These are phyloP conservation scores for Xenopus laevis DNA, from an alignment of 2,113 vertebrate species.

Conservation along the genomic window DNA sequence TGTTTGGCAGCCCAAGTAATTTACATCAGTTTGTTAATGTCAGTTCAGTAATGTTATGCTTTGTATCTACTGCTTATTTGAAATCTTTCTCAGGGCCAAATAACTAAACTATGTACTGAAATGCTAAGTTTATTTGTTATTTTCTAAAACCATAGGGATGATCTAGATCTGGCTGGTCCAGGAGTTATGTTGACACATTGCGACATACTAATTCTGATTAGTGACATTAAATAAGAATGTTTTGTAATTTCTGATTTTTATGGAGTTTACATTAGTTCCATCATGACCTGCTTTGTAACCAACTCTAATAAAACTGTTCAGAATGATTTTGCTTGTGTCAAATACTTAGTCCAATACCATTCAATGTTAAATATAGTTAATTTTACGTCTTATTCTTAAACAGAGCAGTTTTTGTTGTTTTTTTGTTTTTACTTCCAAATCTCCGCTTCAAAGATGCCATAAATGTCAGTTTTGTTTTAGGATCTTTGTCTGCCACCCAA, in stretches of 20 bases:
- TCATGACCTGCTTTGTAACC: constrained; percentile 34
- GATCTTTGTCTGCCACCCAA: too few species aligned
- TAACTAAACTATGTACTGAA: constrained; percentile 16
- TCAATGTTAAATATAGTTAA: too few species aligned
- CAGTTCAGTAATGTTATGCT: constrained; percentile 15
- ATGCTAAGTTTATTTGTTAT: not conserved
- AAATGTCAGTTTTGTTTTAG: too few species aligned
- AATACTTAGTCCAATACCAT: constrained; percentile 24
- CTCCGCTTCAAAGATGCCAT: too few species aligned
- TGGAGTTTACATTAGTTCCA: constrained; percentile 1
- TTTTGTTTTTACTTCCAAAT: too few species aligned
- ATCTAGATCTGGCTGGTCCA: constrained; percentile 29
- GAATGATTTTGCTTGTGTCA: constrained; percentile 40
- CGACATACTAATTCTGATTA: not conserved
- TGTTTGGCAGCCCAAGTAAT: not conserved
- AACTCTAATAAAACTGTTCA: constrained; percentile 38
- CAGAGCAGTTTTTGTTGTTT: too few species aligned
- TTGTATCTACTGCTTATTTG: constrained; percentile 4
- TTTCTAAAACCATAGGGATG: not conserved
- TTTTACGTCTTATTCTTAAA: too few species aligned
- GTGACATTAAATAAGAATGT: constrained; percentile 17
- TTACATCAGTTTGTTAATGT: constrained; percentile 15
- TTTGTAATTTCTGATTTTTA: constrained; percentile 19
- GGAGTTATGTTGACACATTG: constrained; percentile 7
- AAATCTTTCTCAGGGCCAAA: constrained; percentile 26